phyloP scores from a whole-genome alignment of 2,797 vertebrate genomes.

The Orestias chungarensis region DNA sequence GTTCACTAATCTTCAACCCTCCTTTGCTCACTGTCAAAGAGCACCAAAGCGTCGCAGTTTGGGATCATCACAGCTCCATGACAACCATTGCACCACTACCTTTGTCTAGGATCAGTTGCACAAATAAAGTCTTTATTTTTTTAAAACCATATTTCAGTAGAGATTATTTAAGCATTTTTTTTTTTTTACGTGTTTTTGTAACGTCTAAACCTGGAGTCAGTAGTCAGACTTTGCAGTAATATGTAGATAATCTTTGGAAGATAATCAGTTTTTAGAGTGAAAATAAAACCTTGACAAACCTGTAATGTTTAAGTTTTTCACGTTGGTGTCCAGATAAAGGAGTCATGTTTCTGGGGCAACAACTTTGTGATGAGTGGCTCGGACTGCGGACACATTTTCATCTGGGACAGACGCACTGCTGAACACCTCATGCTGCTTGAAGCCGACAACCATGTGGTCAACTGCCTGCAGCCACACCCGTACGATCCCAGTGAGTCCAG shows the following conservation, averaged over 20 bases:
- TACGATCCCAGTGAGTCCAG: conserved; percentile 93
- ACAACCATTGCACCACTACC: no score
- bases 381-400: conserved; percentile 98
- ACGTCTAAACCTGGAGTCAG: no score
- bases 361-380: conserved; percentile 99
- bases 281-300: background rate
- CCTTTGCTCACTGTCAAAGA: no score
- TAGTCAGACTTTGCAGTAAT: background rate
- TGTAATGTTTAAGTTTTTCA: background rate
- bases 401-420: conserved; percentile 96
- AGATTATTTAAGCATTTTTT: background rate
- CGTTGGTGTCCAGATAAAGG: conserved; percentile 86
- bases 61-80: no score
- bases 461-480: conserved; percentile 98
- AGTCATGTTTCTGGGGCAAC: conserved; percentile 98
- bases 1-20: no score
- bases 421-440: conserved; percentile 98
- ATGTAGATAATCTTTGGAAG: no score
- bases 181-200: background rate
- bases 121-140: no score
- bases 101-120: no score
- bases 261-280: no score
- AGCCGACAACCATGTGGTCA: conserved; percentile 98
- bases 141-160: no score
- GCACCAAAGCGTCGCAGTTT: no score